Base-by-base conservation (phyloP, 1,140 invertebrate genomes). In the Brachionus manjavacas region DNA sequence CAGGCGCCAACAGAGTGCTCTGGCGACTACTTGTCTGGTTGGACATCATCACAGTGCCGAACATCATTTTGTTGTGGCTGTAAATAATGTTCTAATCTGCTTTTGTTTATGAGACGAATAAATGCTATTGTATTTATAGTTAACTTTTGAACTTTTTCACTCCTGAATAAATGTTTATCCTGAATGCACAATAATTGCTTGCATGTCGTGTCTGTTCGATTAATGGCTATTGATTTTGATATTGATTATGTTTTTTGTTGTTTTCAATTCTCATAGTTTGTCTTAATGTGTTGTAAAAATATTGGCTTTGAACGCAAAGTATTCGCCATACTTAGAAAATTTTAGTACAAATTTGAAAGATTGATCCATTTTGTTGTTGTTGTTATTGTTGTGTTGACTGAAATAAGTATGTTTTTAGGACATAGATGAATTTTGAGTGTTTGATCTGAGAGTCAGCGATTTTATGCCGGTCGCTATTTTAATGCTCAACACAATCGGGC, bases 41-140 rank as follows among this genome's bases (percentile, higher is more conserved):
- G 41, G 68, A 72, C 68, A 72, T 72, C 68, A 72, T 72, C 8
- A 72, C 68, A 16, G 68, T 72, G 20, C 68, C 68, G 68, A 72
- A 20, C 68, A 72, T 72, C 68, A 72, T 72, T 3, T 39, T 16
- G 12, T 0, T 68, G 4, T 6, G 31, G 31, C 66, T 9, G 8
- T 16, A 0, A 0, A 14, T 23, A 60, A 60, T 60, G 20, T 9
- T 8, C 52, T 60, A 23, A 20, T 60, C 31, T 6, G 1, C 31
- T 35, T 35, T 31, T 31, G n/a, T n/a, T n/a, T n/a, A n/a, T n/a
- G n/a, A n/a, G n/a, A n/a, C n/a, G n/a, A n/a, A n/a, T n/a, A n/a
- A n/a, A 31, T 31, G 31, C n/a, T 41, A 43, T 9, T 16, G 68
- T 72, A 39, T 72, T 72, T 72, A 72, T 72, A 72, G 68, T 72